phyloP scores from a whole-genome alignment of 2,888 invertebrate genomes.

The Plutella xylostella region DNA sequence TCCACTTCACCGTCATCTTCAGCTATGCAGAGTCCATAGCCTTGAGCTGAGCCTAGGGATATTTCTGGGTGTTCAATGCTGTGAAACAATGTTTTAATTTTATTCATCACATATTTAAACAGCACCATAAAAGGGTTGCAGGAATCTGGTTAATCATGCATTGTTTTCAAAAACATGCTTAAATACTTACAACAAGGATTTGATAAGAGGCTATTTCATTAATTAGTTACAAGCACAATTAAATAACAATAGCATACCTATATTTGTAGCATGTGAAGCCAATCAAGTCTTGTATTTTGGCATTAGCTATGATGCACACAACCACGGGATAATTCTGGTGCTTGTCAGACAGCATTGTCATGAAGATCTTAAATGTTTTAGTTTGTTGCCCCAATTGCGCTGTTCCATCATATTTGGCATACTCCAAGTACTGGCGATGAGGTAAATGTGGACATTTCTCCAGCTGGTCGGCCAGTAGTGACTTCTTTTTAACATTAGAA shows the following conservation, averaged over 20 bases:
- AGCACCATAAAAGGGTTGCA: no score
- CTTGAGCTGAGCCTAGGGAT: constrained; percentile 71
- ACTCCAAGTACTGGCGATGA: constrained; percentile 89
- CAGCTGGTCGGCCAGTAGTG: constrained; percentile 80
- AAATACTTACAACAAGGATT: no score
- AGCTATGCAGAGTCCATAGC: constrained; percentile 92
- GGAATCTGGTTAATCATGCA: no score
- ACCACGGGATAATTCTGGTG: constrained; percentile 87
- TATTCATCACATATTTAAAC: no score
- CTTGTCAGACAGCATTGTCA: constrained; percentile 87
- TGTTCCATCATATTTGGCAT: constrained; percentile 92
- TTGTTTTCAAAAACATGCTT: no score
- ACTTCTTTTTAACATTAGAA: constrained; percentile 46
- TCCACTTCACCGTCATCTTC: constrained; percentile 98
- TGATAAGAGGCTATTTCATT: no score
- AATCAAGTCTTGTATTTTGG: constrained; percentile 91
- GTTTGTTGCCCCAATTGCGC: constrained; percentile 82
- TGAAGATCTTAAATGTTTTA: constrained; percentile 89
- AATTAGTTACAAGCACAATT: no score
- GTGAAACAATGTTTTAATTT: constrained; percentile 19
- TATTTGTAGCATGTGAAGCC: constrained; percentile 93
- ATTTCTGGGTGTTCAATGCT: constrained; percentile 75
- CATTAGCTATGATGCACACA: constrained; percentile 83
- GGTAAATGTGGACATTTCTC: constrained; percentile 81
- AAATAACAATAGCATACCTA: constrained; percentile 48